Conservation (phyloP, 2,113 vertebrate species). For the Euleptes europaea region DNA sequence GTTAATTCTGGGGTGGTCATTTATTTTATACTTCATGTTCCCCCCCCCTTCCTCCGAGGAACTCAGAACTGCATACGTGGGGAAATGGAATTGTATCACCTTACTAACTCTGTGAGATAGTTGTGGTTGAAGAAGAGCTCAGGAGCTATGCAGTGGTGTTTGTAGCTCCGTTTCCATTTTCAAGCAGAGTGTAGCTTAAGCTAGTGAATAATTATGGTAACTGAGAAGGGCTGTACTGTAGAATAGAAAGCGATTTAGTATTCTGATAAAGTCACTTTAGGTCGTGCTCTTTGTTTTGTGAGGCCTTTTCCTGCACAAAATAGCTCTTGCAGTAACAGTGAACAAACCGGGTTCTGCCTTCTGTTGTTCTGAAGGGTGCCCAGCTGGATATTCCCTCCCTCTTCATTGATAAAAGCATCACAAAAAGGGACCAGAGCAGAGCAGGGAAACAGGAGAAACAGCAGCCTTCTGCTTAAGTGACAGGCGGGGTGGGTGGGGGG, state of each 20-base stretch:
- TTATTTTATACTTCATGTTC: neutral
- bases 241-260: slow-evolving; percentile 40
- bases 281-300: slow-evolving; percentile 50
- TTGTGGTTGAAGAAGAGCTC: neutral
- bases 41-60: neutral
- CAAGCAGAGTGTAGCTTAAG: slow-evolving; percentile 36
- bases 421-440: slow-evolving; percentile 55
- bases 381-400: slow-evolving; percentile 65
- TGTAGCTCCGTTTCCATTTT: neutral
- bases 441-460: slow-evolving; percentile 60
- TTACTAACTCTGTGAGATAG: neutral
- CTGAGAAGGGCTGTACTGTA: slow-evolving; percentile 34
- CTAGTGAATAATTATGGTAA: slow-evolving; percentile 31
- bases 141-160: neutral
- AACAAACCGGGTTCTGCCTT: slow-evolving; percentile 60
- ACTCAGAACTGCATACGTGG: neutral
- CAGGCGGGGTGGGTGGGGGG: neutral
- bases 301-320: slow-evolving; percentile 50
- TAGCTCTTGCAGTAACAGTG: slow-evolving; percentile 12
- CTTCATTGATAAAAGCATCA: slow-evolving; percentile 63
- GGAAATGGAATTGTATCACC: neutral
- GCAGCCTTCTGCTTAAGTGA: slow-evolving; percentile 49
- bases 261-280: slow-evolving; percentile 56
- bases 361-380: slow-evolving; percentile 52
- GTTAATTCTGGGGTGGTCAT: neutral